Base-by-base conservation (phyloP, 2,888 invertebrate species). In the Cheilosia vulpina region DNA sequence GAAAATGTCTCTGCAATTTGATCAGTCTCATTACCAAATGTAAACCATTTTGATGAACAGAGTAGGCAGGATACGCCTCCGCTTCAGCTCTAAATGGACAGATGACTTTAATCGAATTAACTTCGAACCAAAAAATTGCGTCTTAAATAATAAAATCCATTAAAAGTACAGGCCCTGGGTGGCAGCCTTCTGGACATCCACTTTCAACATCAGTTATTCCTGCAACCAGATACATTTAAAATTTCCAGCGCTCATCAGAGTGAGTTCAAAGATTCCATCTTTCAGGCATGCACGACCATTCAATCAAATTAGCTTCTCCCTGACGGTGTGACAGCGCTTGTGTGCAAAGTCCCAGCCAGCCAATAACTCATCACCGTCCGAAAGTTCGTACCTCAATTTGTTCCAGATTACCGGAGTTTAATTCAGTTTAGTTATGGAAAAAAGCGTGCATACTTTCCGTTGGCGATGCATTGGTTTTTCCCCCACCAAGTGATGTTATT, bases 361-460 rank as follows among this genome's bases (percentile, higher is more conserved):
- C 63, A 47, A 63, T 47, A 45, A 45, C 41, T n/a, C 21, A 41
- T 45, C 45, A 62, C 47, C 43, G 60, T 11, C 60, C 45, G 38
- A 68, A 24, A 58, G 69, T 58, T 71, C 57, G 24, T 21, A 47
- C 1, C 45, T 38, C 47, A 71, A 71, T 58, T 58, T 58, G 38
- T 34, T 21, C 3, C 68, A 4, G 27, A 55, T 69, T 52, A 57
- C 19, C 47, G 19, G 7, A 15, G 47, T 38, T 47, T 41, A 58
- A 58, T 58, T 57, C 57, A 38, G 47, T 69, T 69, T 52, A 41
- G 38, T 52, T 19, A 2, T 52, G 60, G 21, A 69, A 69, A 69
- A 69, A 55, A 69, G 45, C 13, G 9, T 19, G 57, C 0, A 31
- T 31, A 31, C 11, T 17, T 31, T 4, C 41, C 15, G 31, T 31